Percentiles rank a stretch among this genome's conserved stretches.
phyloP scores from a whole-genome alignment of 2,113 vertebrate genomes.

The Morone saxatilis region DNA sequence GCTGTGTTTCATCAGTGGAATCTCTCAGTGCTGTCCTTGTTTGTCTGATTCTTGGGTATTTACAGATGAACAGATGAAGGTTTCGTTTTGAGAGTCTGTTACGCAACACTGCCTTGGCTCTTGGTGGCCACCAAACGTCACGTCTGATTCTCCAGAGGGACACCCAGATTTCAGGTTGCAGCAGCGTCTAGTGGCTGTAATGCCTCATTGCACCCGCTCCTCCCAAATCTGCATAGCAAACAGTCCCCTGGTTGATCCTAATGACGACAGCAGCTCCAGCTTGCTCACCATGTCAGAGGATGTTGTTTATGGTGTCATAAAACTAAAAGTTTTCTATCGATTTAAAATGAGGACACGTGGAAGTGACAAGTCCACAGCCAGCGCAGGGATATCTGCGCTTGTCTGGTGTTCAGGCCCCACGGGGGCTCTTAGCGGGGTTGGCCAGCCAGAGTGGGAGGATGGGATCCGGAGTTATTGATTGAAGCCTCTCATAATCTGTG shows the following conservation, averaged over 20 bases:
- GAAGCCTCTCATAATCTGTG: constrained; percentile 73
- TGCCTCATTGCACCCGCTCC: constrained; percentile 45
- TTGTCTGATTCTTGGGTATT: constrained; percentile 30
- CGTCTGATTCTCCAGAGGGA: constrained; percentile 24
- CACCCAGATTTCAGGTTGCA: constrained; percentile 62
- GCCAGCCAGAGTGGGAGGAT: constrained; percentile 37
- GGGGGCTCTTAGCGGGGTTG: constrained; percentile 46
- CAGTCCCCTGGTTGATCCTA: constrained; percentile 2
- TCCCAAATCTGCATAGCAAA: constrained; percentile 32
- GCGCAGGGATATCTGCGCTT: background rate
- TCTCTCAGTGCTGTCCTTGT: background rate
- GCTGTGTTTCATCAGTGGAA: background rate
- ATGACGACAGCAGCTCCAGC: background rate
- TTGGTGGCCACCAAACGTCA: constrained; percentile 13
- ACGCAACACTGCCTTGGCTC: constrained; percentile 18
- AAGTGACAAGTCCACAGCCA: constrained; percentile 21
- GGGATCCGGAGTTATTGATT: constrained; percentile 68
- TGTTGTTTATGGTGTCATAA: constrained; percentile 20
- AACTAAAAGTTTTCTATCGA: constrained; percentile 26
- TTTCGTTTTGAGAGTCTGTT: constrained; percentile 11
- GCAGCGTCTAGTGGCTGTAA: constrained; percentile 73
- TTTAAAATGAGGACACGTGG: constrained; percentile 9
- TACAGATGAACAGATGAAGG: constrained; percentile 41
- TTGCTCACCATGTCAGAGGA: background rate
- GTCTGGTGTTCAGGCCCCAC: constrained; percentile 33